Evolutionary conservation across 1,140 invertebrate species (phyloP), one percentile per base, ranked within the genome.

Genomic region (Cherax destructor): DNA sequence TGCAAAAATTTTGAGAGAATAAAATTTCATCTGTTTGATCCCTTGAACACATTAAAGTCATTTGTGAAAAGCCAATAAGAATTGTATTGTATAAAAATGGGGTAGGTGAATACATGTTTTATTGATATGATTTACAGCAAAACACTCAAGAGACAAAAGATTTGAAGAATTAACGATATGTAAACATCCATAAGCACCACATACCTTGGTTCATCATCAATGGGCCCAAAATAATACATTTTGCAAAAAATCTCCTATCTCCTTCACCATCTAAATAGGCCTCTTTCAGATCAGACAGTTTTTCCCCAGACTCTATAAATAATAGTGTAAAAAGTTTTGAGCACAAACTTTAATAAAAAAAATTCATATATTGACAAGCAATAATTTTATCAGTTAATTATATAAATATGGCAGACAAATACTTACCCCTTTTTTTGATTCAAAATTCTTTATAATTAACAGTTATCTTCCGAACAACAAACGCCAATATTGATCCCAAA

Each of bases 401-500:
- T 18, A 65, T 16, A 65, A 21, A 65, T 65, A 65, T 18, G 18
- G 61, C 5, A 65, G 1, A 85, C 21, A 74, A n/a, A 90, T 81
- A 94, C 65, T 94, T 95, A 94, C 97, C 97, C 95, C 97, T 97
- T 99, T 99, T 92, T 96, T 96, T 88, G 96, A 96, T 94, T 98
- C 96, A 95, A 98, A 99, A 90, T 97, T 96, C 86, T 96, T 96
- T 98, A 94, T 98, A 97, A 94, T 98, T 96, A 0, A 96, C 95
- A 11, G 97, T 97, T 47, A 99, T 97, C 94, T 96, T 96, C 94
- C 97, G 94, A 99, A 99, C 18, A 99, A 95, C 41, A 96, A 94
- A 91, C 96, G 95, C 98, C 98, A 99, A 93, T 99, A 97, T 13
- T 97, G 96, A 83, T 96, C 95, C 98, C 98, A 99, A 94, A 98